phyloP scores from a whole-genome alignment of 2,113 vertebrate species.

The Stegastes partitus region DNA sequence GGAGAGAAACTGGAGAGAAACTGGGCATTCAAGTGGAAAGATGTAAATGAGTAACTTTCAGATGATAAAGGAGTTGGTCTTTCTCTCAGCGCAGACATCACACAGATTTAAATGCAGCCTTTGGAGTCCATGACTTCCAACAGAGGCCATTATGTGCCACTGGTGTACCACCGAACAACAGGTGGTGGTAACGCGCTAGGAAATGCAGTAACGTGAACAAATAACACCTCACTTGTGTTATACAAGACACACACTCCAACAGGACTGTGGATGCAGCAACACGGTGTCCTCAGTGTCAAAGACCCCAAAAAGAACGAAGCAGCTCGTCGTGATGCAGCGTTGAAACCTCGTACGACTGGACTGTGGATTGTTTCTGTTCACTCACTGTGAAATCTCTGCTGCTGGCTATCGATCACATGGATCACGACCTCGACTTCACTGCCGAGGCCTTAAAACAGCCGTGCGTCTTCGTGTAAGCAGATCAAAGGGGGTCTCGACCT shows the following conservation, averaged over 20 bases:
- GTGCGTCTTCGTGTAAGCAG: conserved; percentile 26
- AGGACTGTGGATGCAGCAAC: not conserved
- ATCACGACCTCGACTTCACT: conserved; percentile 37
- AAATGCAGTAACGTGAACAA: not conserved
- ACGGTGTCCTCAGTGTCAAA: not conserved
- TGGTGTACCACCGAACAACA: not conserved
- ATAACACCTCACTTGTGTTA: too few species aligned
- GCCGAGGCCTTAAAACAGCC: conserved; percentile 17
- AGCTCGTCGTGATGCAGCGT: conserved; percentile 18
- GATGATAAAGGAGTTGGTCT: not conserved
- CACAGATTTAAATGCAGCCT: conserved; percentile 4
- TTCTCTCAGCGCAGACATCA: conserved; percentile 1
- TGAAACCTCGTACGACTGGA: conserved; percentile 17
- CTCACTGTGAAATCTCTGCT: conserved; percentile 32
- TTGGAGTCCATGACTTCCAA: conserved; percentile 10
- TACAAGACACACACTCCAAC: too few species aligned
- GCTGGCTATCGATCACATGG: conserved; percentile 47
- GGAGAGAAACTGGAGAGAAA: not conserved
- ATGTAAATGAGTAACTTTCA: not conserved
- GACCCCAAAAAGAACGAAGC: conserved; percentile 1
- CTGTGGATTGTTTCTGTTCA: conserved; percentile 29
- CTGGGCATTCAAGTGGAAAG: conserved; percentile 17
- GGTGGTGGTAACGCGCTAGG: not conserved
- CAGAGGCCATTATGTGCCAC: not conserved
- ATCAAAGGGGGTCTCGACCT: conserved; percentile 32